Conservation (phyloP, 2,797 vertebrate species). For the Lepidocolaptes lacrymiger region DNA sequence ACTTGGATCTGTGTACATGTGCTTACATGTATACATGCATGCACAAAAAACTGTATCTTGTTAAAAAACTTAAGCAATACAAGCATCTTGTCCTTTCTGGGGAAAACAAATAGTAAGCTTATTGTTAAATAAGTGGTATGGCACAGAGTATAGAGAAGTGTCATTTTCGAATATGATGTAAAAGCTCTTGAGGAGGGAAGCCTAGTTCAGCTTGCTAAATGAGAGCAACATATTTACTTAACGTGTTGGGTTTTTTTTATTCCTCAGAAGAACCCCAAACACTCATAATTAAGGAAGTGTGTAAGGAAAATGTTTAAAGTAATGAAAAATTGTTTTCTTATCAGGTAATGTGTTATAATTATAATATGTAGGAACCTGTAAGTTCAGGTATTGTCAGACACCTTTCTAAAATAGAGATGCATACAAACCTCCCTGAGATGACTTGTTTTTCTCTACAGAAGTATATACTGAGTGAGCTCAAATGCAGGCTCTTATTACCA, state of each 20-base stretch:
- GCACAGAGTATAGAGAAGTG: background rate
- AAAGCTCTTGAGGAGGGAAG: background rate
- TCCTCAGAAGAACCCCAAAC: fast-evolving
- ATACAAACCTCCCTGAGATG: fast-evolving
- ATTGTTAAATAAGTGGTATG: background rate
- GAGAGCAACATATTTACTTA: background rate
- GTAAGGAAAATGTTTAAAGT: background rate
- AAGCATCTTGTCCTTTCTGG: background rate
- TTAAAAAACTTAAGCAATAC: background rate
- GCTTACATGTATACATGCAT: fast-evolving
- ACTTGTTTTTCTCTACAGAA: background rate
- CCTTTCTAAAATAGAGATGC: background rate
- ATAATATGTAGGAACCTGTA: background rate
- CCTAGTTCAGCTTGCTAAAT: background rate
- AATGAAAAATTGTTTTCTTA: background rate
- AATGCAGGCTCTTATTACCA: background rate
- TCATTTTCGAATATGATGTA: background rate
- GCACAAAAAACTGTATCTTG: background rate
- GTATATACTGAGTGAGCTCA: background rate
- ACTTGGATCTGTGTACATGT: background rate
- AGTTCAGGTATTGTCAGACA: background rate
- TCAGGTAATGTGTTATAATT: background rate
- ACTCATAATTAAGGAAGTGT: background rate
- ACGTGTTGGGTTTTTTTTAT: fast-evolving
- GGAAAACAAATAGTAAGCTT: background rate